Evolutionary conservation across 2,888 invertebrate genomes (phyloP).

Genomic region (Tipula unca): DNA sequence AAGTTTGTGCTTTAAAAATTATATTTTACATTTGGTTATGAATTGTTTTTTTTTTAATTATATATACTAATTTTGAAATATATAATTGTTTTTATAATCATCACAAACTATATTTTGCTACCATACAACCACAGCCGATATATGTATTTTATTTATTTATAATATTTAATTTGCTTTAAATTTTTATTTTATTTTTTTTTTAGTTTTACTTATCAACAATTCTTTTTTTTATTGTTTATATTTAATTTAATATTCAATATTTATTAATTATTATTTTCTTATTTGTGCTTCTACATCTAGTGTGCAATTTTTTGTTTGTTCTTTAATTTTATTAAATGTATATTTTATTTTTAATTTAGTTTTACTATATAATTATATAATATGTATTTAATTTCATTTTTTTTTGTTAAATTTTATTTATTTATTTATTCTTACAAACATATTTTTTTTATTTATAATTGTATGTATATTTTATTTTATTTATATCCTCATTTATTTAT

Average conservation of each 20-base stretch:
- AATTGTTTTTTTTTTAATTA: background rate
- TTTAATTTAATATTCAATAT: slow-evolving; percentile 19
- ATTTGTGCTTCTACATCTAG: slow-evolving; percentile 25
- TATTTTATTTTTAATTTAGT: slow-evolving; percentile 22
- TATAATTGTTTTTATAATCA: background rate
- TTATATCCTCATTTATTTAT: slow-evolving; percentile 3
- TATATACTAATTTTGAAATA: background rate
- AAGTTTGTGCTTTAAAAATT: background rate
- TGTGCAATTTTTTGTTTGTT: slow-evolving; percentile 24
- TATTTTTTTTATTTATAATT: slow-evolving; percentile 21
- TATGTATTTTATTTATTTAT: slow-evolving; percentile 20
- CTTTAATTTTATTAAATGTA: slow-evolving; percentile 20
- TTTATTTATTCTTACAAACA: slow-evolving; percentile 18
- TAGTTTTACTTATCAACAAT: slow-evolving; percentile 19
- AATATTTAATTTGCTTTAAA: slow-evolving; percentile 20
- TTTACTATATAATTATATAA: slow-evolving; percentile 15
- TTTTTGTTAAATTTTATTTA: slow-evolving; percentile 21
- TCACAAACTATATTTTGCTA: slow-evolving; percentile 3
- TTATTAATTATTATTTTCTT: slow-evolving; percentile 20
- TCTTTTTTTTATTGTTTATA: slow-evolving; percentile 14
- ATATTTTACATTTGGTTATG: background rate
- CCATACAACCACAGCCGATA: slow-evolving; percentile 8
- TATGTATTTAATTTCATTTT: slow-evolving; percentile 20
- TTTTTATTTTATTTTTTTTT: slow-evolving; percentile 23
- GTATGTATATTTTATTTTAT: background rate